Evolutionary conservation across 2,888 invertebrate genomes (phyloP), one percentile per base, ranked within the genome.

Genomic region (Heterodera filipjevi): DNA sequence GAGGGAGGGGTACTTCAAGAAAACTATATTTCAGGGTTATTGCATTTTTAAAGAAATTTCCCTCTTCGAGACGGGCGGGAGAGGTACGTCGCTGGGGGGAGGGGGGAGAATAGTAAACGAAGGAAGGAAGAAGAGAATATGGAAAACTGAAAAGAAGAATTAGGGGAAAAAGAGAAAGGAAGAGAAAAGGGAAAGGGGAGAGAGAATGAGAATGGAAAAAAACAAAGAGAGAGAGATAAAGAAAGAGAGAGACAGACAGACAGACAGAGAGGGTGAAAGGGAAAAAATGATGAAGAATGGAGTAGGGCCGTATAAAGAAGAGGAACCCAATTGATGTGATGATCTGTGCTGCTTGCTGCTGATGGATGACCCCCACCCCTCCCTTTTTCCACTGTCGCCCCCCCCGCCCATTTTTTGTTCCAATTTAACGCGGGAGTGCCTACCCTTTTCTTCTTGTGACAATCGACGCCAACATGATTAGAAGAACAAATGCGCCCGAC

Each of bases 401-500:
- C 46, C 59, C 1, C n/a, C n/a, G n/a, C 59, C 59, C 59, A n/a
- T 0, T 59, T 59, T 59, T 59, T 59, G 27, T 59, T 59, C n/a
- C 59, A 59, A 59, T 59, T 59, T n/a, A 59, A n/a, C 59, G 27
- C 59, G 59, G n/a, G 59, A 59, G 59, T 59, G 59, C n/a, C 22
- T n/a, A n/a, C n/a, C 49, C 16, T 8, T 22, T 49, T 5, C 22
- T 16, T 8, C 59, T 5, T 5, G 5, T 22, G 5, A 53, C 22
- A 16, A 53, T 44, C 44, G 44, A 12, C 44, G 44, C 8, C 44
- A 44, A 12, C 8, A 53, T 19, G 22, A 53, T 53, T 19, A 53
- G 53, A 53, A 53, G 22, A 12, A 19, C 53, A n/a, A 5, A 16
- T 19, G 19, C 53, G 14, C 19, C 53, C 53, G 19, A 14, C 19